Percentiles rank a stretch among this genome's conserved stretches.
These are phyloP conservation scores for Temnopleurus reevesii DNA, from an alignment of 53 echinoderm and acorn worm species.

Conservation along the genomic window DNA sequence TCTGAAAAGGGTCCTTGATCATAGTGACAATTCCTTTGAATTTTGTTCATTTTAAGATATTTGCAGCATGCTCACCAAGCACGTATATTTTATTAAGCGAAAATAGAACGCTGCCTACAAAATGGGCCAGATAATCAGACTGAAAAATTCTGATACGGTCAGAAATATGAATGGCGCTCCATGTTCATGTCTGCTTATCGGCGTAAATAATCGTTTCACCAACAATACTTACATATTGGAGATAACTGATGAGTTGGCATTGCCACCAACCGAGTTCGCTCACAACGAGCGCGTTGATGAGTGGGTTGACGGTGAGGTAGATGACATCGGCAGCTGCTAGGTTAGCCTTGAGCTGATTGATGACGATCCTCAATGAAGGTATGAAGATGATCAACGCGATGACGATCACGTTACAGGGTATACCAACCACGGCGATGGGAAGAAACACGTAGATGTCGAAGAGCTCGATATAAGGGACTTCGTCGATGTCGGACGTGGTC, in stretches of 20 bases:
- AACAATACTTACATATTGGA: constrained; percentile 43
- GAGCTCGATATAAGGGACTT: constrained; percentile 18
- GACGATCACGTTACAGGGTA: constrained; percentile 44
- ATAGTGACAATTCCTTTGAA: too few relatives aligned
- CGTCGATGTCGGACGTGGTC: not conserved
- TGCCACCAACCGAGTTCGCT: constrained; percentile 26
- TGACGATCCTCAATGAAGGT: constrained; percentile 29
- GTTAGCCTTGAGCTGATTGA: constrained; percentile 53
- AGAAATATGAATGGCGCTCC: too few relatives aligned
- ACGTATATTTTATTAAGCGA: too few relatives aligned
- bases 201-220: too few relatives aligned
- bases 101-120: too few relatives aligned
- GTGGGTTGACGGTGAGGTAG: constrained; percentile 51
- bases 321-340: constrained; percentile 38
- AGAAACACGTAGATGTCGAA: constrained; percentile 46
- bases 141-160: too few relatives aligned
- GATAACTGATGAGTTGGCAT: constrained; percentile 48
- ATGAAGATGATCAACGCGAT: constrained; percentile 21
- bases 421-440: constrained; percentile 47
- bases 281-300: constrained; percentile 36
- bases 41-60: too few relatives aligned
- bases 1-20: too few relatives aligned
- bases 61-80: too few relatives aligned
- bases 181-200: too few relatives aligned
- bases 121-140: too few relatives aligned